Base-by-base conservation (phyloP, 92 coral and sea anemone genomes). In the Bergia sp. region DNA sequence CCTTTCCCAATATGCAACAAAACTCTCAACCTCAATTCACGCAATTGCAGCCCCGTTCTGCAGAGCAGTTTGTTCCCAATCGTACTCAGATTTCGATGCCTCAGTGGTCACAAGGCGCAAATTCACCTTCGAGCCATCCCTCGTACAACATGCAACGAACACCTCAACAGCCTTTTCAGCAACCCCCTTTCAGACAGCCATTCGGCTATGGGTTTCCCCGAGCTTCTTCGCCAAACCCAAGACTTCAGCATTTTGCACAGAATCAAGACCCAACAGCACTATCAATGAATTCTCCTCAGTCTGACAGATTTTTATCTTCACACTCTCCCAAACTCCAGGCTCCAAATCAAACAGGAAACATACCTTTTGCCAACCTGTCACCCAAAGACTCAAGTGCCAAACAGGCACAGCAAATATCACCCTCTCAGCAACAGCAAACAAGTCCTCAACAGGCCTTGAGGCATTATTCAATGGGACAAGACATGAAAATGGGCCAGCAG, bases 171-270 rank as follows among this genome's bases (percentile, higher is more conserved):
- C 72, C 95, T 57, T 85, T 89, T 66, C 89, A 93, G 85, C 96
- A 95, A 93, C 85, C 90, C 29, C 94, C 93, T 39, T 95, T 89
- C 72, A 90, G 98, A 66, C 96, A 93, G 90, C 92, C 96, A 42
- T 95, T 95, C 79, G 92, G 92, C 23, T 93, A 89, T 76, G 96
- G 96, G n/a, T 92, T 94, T 88, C 96, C 96, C 20, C 94, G 98
- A 11, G 88, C 98, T 2, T 89, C 94, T 23, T 95, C 98, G 45
- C 98, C 87, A 18, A 84, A 84, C 75, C 77, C 98, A 76, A 91
- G 98, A 37, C 98, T 95, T 89, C 96, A 95, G 77, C 98, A 95
- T 80, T 95, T 91, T 81, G 74, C 94, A 41, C 93, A 93, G 71
- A 95, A 93, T 58, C 93, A 91, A 86, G 90, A 91, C 4, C 89